Evolutionary conservation across 2,888 invertebrate species (phyloP).

Genomic region (Ferdinandea cuprea): DNA sequence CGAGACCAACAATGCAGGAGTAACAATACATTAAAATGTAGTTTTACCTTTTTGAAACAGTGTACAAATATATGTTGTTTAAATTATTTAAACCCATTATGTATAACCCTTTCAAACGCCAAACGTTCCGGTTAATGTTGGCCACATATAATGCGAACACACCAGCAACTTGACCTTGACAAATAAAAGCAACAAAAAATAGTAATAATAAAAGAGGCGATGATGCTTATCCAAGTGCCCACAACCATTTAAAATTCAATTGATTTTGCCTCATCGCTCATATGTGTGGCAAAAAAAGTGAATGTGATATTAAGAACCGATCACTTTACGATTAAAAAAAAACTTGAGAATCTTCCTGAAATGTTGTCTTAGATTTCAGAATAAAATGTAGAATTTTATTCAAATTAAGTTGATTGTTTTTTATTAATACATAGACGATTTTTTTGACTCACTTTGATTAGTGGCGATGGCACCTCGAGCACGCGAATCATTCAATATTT

Average conservation of each 20-base stretch:
- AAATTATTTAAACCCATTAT: constrained; percentile 15
- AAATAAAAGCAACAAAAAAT: constrained; percentile 55
- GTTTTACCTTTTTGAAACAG: background rate
- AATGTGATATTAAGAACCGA: constrained; percentile 44
- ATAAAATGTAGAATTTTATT: constrained; percentile 60
- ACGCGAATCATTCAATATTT: constrained; percentile 37
- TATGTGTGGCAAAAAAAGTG: constrained; percentile 50
- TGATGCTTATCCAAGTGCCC: constrained; percentile 49
- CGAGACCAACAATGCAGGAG: no score
- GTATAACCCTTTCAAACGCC: constrained; percentile 18
- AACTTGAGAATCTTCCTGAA: constrained; percentile 46
- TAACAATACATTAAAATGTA: no score
- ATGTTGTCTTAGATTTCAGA: constrained; percentile 23
- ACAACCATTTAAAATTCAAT: constrained; percentile 52
- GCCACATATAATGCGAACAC: constrained; percentile 32
- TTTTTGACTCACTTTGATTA: constrained; percentile 30
- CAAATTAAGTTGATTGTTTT: constrained; percentile 37
- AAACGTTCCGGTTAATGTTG: constrained; percentile 33
- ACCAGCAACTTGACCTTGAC: constrained; percentile 53
- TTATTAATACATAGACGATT: constrained; percentile 29
- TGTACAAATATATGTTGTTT: constrained; percentile 16
- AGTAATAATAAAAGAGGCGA: constrained; percentile 46
- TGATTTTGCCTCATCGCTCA: constrained; percentile 38
- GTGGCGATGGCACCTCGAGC: constrained; percentile 49
- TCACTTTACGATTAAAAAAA: constrained; percentile 19